These are phyloP conservation scores for Coptodon rendalli DNA, from an alignment of 2,113 vertebrate genomes.

Conservation along the genomic window DNA sequence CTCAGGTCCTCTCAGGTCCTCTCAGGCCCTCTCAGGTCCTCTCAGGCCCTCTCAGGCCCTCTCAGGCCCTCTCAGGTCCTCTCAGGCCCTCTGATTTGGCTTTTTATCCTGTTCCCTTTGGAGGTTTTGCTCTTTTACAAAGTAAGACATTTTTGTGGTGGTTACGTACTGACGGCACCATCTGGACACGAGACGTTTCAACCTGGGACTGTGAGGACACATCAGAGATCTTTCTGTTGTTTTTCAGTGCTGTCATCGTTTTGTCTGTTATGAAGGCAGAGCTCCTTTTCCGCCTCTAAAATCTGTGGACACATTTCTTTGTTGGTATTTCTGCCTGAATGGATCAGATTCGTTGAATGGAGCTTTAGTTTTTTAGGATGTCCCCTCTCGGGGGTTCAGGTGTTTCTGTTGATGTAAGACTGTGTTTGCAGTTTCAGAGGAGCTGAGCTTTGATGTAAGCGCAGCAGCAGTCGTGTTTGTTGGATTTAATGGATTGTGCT, in stretches of 20 bases:
- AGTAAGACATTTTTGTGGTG: background rate
- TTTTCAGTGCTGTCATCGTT: background rate
- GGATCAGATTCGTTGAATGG: background rate
- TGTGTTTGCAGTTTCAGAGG: background rate
- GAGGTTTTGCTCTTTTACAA: background rate
- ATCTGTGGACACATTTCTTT: background rate
- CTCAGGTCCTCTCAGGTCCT: too few relatives aligned
- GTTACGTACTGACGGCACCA: background rate
- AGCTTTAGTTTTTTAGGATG: background rate
- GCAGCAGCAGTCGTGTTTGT: background rate
- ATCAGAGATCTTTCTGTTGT: background rate
- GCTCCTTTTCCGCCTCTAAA: background rate
- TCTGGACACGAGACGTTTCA: background rate
- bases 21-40: fast-evolving
- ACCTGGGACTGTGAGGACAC: background rate
- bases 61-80: fast-evolving
- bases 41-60: fast-evolving
- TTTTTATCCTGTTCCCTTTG: background rate
- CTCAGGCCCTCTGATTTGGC: fast-evolving
- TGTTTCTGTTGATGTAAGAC: background rate
- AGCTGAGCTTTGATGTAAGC: background rate
- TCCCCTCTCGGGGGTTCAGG: background rate
- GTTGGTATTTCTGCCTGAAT: background rate
- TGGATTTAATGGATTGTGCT: background rate
- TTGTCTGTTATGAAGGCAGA: background rate